Evolutionary conservation across 2,113 vertebrate species (phyloP).

Genomic region (Amia ocellicauda): DNA sequence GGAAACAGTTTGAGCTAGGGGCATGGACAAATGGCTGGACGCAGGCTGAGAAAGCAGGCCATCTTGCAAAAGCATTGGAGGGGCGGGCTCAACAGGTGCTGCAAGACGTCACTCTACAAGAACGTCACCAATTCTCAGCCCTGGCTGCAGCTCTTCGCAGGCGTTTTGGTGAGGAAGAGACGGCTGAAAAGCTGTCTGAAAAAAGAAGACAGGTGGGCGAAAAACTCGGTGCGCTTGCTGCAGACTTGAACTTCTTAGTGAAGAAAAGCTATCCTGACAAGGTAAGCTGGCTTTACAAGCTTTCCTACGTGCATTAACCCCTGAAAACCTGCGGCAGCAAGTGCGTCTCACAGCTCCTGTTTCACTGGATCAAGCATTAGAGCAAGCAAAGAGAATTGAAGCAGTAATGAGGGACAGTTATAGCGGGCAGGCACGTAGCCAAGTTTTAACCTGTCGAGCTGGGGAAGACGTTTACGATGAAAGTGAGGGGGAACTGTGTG

Average conservation of each 20-base stretch:
- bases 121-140: background rate
- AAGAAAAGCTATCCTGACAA: background rate
- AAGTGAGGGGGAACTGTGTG: background rate
- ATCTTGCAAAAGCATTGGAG: slow-evolving; percentile 12
- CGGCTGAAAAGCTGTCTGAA: background rate
- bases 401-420: too few relatives aligned
- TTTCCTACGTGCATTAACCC: slow-evolving; percentile 7
- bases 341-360: background rate
- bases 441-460: background rate
- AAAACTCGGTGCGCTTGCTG: background rate
- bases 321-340: slow-evolving; percentile 4
- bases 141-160: background rate
- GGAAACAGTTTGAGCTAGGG: slow-evolving; percentile 15
- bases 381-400: background rate
- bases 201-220: slow-evolving; percentile 1
- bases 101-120: background rate
- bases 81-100: slow-evolving; percentile 10
- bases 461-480: background rate
- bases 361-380: background rate
- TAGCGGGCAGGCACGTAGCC: too few relatives aligned
- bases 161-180: background rate
- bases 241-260: background rate
- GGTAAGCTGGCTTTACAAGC: slow-evolving; percentile 14
- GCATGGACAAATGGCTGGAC: background rate
- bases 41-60: background rate